Evolutionary conservation across 2,113 vertebrate species (phyloP).

Genomic region (Paramormyrops kingsleyae): DNA sequence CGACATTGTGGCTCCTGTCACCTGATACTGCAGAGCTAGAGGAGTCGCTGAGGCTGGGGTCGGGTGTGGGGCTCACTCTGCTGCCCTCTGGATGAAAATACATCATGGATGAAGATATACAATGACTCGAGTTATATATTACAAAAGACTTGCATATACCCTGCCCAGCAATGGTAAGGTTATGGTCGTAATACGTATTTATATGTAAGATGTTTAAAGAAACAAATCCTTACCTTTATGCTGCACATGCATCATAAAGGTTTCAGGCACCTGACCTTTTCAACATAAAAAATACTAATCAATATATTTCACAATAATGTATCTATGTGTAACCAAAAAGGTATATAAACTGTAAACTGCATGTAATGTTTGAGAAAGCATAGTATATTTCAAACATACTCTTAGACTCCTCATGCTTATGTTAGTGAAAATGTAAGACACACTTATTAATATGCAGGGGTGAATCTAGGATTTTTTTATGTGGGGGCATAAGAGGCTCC

Average conservation of each 20-base stretch:
- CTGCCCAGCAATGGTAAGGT: not conserved
- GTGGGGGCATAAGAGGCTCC: not conserved
- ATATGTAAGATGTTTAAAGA: not conserved
- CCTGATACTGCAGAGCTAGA: slow-evolving; percentile 31
- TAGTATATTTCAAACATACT: not conserved
- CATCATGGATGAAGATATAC: slow-evolving; percentile 31
- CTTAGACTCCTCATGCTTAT: not conserved
- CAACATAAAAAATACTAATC: not conserved
- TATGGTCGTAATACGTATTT: not conserved
- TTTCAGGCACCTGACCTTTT: slow-evolving; percentile 31
- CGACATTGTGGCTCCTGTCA: slow-evolving; percentile 5
- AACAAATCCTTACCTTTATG: slow-evolving; percentile 29
- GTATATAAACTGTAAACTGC: not conserved
- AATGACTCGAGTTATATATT: slow-evolving; percentile 31
- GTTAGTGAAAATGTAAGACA: not conserved
- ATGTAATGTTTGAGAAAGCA: not conserved
- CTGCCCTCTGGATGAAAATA: slow-evolving; percentile 31
- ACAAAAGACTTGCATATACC: not conserved
- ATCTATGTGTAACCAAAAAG: not conserved
- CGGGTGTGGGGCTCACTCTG: slow-evolving; percentile 12
- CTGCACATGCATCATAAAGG: slow-evolving; percentile 15
- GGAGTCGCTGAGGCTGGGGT: not conserved
- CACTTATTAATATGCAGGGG: not conserved
- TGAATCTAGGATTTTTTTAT: not conserved
- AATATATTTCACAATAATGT: not conserved